phyloP scores from a whole-genome alignment of 2,888 invertebrate genomes.

The Lagria hirta region DNA sequence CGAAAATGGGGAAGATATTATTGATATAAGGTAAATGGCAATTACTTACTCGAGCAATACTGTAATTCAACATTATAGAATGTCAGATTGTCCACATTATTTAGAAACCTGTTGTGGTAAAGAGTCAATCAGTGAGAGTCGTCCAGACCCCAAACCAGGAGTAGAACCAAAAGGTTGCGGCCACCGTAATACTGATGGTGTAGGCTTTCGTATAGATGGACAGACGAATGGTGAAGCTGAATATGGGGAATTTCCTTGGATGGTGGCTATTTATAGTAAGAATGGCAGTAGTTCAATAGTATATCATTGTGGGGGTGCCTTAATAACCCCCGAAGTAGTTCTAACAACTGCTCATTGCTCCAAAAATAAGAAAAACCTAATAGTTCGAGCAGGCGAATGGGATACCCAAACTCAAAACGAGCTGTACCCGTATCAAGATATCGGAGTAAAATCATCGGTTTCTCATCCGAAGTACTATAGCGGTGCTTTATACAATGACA shows the following conservation, averaged over 20 bases:
- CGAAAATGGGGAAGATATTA: slow-evolving; percentile 1
- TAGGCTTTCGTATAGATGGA: background rate
- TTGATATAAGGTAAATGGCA: slow-evolving; percentile 3
- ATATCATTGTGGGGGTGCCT: slow-evolving; percentile 67
- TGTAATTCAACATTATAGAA: background rate
- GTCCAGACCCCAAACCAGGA: background rate
- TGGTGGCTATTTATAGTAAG: slow-evolving; percentile 3
- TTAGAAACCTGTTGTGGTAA: slow-evolving; percentile 7
- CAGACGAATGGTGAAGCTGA: background rate
- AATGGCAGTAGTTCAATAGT: background rate
- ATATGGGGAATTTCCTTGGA: slow-evolving; percentile 12
- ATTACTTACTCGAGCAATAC: background rate
- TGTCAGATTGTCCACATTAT: slow-evolving; percentile 6
- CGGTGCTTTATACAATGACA: slow-evolving; percentile 32
- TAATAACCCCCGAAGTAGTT: slow-evolving; percentile 71
- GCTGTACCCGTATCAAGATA: slow-evolving; percentile 69
- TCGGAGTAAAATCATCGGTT: slow-evolving; percentile 54
- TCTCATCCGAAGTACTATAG: slow-evolving; percentile 30
- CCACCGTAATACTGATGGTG: background rate
- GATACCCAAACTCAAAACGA: slow-evolving; percentile 73
- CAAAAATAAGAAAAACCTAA: slow-evolving; percentile 29
- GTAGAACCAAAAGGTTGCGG: slow-evolving; percentile 1
- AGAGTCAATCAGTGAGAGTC: background rate
- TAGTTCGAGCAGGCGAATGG: slow-evolving; percentile 75
- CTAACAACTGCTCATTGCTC: slow-evolving; percentile 78